Evolutionary conservation across 2,113 vertebrate species (phyloP).

Genomic region (Rhabdomys dilectus): DNA sequence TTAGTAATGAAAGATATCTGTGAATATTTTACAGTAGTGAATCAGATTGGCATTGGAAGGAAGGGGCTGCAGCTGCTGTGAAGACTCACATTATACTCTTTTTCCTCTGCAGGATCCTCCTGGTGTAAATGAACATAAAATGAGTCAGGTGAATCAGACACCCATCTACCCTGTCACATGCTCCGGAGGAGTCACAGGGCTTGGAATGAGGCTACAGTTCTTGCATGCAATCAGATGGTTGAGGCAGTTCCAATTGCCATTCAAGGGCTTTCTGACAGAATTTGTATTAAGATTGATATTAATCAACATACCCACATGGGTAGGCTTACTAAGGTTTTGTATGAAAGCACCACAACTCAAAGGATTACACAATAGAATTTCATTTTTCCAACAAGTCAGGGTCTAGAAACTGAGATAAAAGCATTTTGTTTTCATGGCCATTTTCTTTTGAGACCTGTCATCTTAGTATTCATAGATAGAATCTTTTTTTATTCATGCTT

Average conservation of each 20-base stretch:
- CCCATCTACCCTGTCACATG: not conserved
- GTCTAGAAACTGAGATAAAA: not conserved
- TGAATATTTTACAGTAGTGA: not conserved
- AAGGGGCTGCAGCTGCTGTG: fast-evolving
- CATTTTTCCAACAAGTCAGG: not conserved
- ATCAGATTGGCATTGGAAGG: not conserved
- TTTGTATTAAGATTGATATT: not conserved
- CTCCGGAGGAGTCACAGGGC: not conserved
- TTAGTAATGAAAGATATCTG: not conserved
- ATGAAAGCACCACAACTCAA: not conserved
- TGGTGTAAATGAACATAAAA: not conserved
- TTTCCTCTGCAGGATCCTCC: not conserved
- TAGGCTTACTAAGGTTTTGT: not conserved
- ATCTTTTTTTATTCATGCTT: not conserved
- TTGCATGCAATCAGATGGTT: not conserved
- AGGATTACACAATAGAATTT: not conserved
- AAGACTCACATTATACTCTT: fast-evolving
- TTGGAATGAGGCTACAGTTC: not conserved
- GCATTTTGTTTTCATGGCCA: no score
- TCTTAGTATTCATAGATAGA: no score
- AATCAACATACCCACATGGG: fast-evolving
- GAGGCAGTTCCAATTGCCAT: no score
- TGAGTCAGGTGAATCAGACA: not conserved
- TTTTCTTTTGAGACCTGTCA: not conserved
- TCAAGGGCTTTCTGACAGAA: not conserved